phyloP scores from a whole-genome alignment of 2,888 invertebrate species.

The Toxonevra muliebris region DNA sequence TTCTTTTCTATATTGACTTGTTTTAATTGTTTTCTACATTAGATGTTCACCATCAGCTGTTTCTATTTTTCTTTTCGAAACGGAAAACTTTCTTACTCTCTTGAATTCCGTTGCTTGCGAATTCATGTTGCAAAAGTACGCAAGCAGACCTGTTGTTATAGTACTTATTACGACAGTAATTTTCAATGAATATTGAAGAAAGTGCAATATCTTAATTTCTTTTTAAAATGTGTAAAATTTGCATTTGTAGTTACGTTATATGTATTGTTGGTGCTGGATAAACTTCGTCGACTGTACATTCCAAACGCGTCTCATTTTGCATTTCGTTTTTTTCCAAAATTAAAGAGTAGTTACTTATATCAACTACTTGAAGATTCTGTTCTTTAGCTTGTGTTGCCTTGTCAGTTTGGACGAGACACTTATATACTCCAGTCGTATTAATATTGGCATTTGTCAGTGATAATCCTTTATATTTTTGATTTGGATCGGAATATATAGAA shows the following conservation, averaged over 20 bases:
- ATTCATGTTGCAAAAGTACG: no score
- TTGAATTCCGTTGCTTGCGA: no score
- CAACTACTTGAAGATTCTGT: conserved; percentile 42
- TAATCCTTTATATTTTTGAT: conserved; percentile 76
- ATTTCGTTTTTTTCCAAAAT: conserved; percentile 37
- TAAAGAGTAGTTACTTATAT: conserved; percentile 40
- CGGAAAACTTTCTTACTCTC: no score
- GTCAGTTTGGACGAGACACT: conserved; percentile 69
- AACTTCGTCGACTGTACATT: conserved; percentile 41
- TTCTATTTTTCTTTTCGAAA: no score
- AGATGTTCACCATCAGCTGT: no score
- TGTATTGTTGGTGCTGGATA: conserved; percentile 42
- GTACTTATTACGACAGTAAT: not conserved
- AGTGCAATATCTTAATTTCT: not conserved
- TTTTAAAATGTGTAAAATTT: not conserved
- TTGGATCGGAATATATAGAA: conserved; percentile 73
- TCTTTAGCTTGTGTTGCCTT: conserved; percentile 66
- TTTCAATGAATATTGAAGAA: not conserved
- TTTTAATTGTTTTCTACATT: no score
- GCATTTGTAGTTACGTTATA: conserved; percentile 39
- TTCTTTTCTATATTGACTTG: no score
- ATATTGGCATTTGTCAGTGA: conserved; percentile 74
- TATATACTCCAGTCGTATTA: conserved; percentile 77
- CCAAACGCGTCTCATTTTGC: conserved; percentile 43
- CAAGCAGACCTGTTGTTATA: no score